Conservation (phyloP, 2,888 invertebrate species). For the Pseudoips prasinana region DNA sequence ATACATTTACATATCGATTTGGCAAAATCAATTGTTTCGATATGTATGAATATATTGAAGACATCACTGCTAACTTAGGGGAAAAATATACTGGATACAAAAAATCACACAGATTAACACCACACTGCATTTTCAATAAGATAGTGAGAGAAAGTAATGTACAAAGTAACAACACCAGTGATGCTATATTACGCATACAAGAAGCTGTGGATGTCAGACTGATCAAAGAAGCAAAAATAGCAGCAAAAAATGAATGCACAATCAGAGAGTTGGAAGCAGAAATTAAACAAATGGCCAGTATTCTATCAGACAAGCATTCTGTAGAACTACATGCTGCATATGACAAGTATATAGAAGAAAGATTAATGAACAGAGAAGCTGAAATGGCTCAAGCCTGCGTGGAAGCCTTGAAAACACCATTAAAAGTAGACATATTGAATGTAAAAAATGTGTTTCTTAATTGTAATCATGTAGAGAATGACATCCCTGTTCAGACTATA, state of each 20-base stretch:
- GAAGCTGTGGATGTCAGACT: slow-evolving; percentile 68
- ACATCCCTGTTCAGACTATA: slow-evolving; percentile 39
- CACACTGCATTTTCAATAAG: slow-evolving; percentile 66
- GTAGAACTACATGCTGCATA: slow-evolving; percentile 54
- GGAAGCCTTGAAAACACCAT: slow-evolving; percentile 57
- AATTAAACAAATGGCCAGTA: slow-evolving; percentile 69
- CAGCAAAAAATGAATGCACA: slow-evolving; percentile 63
- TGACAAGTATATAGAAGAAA: slow-evolving; percentile 54
- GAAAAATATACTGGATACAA: slow-evolving; percentile 75
- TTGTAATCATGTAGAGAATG: slow-evolving; percentile 44
- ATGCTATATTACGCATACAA: slow-evolving; percentile 70
- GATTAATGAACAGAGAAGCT: slow-evolving; percentile 50
- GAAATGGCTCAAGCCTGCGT: slow-evolving; percentile 71
- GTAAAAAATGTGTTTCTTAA: slow-evolving; percentile 50
- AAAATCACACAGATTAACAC: slow-evolving; percentile 53
- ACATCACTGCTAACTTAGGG: slow-evolving; percentile 78
- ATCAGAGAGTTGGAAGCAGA: slow-evolving; percentile 71
- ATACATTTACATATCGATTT: slow-evolving; percentile 84
- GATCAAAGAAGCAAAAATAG: slow-evolving; percentile 61
- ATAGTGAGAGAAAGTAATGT: slow-evolving; percentile 68
- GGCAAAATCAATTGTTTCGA: slow-evolving; percentile 80
- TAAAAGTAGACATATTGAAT: slow-evolving; percentile 56
- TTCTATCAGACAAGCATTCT: slow-evolving; percentile 65
- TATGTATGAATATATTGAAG: slow-evolving; percentile 77
- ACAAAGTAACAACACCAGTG: slow-evolving; percentile 57